Conservation (phyloP, 1,140 invertebrate genomes). For the Pachypeltis micranthus region DNA sequence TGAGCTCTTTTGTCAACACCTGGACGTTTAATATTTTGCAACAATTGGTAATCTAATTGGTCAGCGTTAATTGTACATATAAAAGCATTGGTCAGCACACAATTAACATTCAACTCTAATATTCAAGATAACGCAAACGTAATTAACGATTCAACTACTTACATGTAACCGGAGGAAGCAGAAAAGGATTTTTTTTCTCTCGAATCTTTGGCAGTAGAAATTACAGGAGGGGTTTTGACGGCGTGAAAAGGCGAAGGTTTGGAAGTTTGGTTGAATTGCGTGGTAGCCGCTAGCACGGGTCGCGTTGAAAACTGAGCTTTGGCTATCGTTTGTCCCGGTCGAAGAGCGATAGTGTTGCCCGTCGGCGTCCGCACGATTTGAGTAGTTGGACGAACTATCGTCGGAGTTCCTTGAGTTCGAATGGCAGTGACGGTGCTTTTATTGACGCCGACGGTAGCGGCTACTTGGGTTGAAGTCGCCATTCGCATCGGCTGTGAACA, state of each 20-base stretch:
- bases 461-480: constrained; percentile 35
- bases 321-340: constrained; percentile 18
- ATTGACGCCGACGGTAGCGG: constrained; percentile 25
- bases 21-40: too few relatives aligned
- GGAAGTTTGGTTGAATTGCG: constrained; percentile 12
- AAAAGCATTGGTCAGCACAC: too few relatives aligned
- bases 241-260: constrained; percentile 24
- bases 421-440: constrained; percentile 32
- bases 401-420: constrained; percentile 29
- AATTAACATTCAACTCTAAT: too few relatives aligned
- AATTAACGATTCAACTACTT: constrained; percentile 27
- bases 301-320: constrained; percentile 20
- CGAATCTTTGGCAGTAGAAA: constrained; percentile 39
- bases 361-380: constrained; percentile 23
- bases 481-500: constrained; percentile 39
- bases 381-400: constrained; percentile 8
- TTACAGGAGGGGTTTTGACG: constrained; percentile 27
- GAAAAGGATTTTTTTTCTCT: constrained; percentile 51
- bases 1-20: too few relatives aligned
- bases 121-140: too few relatives aligned
- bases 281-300: constrained; percentile 7
- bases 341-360: constrained; percentile 8
- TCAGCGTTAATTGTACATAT: too few relatives aligned
- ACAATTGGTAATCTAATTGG: too few relatives aligned
- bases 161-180: constrained; percentile 41